Percentiles rank a stretch among this genome's conserved stretches.
phyloP scores from a whole-genome alignment of 2,113 vertebrate genomes.

The Piliocolobus tephrosceles region DNA sequence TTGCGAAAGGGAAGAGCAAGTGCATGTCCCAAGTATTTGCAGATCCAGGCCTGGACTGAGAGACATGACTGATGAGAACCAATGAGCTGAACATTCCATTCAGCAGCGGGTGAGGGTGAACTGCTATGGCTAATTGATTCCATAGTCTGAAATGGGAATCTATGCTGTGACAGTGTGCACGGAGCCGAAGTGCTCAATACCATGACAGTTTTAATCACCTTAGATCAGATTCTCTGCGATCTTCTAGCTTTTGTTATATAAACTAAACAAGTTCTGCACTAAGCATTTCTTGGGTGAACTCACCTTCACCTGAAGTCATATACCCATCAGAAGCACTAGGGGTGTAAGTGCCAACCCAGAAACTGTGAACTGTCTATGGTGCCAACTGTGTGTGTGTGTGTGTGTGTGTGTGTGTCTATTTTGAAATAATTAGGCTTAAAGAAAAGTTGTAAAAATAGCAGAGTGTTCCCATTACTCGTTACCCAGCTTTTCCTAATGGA shows the following conservation, averaged over 20 bases:
- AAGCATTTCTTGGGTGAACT: not conserved
- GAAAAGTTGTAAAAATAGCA: not conserved
- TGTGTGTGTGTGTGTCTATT: not conserved
- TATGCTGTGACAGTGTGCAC: not conserved
- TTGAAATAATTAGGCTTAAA: not conserved
- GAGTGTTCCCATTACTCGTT: not conserved
- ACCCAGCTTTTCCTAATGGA: not conserved
- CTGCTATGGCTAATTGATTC: not conserved
- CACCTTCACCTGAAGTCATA: not conserved
- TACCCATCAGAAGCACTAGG: not conserved
- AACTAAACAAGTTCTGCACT: not conserved
- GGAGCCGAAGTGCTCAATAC: not conserved
- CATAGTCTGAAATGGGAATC: not conserved
- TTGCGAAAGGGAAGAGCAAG: not conserved
- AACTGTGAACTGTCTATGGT: not conserved
- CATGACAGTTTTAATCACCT: not conserved
- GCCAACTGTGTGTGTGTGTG: not conserved
- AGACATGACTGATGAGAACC: not conserved
- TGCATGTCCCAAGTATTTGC: not conserved
- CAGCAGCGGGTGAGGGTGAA: not conserved
- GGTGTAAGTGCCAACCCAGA: not conserved
- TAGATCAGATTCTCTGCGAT: not conserved
- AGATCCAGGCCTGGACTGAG: not conserved
- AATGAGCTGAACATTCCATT: not conserved
- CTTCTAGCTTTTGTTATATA: slow-evolving; percentile 19